Base-by-base conservation (phyloP, 2,113 vertebrate genomes). In the Chitala chitala region DNA sequence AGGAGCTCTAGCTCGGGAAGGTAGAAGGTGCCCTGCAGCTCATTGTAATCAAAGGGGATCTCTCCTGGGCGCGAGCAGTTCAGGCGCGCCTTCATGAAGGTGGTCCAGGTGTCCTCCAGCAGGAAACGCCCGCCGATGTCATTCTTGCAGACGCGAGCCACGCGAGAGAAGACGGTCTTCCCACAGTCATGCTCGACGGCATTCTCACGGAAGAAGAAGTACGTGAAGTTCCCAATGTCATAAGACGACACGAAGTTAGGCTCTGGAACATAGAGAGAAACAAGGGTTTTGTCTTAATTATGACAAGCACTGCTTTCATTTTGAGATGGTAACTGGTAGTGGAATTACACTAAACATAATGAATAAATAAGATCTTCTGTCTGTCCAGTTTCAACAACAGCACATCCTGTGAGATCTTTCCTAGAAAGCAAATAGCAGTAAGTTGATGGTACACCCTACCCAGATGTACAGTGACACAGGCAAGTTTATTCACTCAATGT, bases 161-260 rank as follows among this genome's bases (percentile, higher is more conserved):
- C 94, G 1, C 96, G 90, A 50, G 96, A 98, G 85, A 98, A 98
- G 65, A 98, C 93, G 0, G 93, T 95, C 73, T 95, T 92, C 29
- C 96, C 96, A 40, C 96, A 99, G 76, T 99, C 96, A 0, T 98
- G 95, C 79, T 99, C 96, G 82, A 98, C 94, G 0, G 96, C 95
- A 0, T 98, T 98, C 81, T 99, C 96, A 26, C 96, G 93, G 85
- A 99, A 99, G 82, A 98, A 98, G 86, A 98, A 98, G 85, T 98
- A 99, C 40, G 94, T 96, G 82, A 99, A 99, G 75, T 97, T 97
- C 44, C 93, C 94, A 3, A 98, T 98, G 76, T 97, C 96, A 0
- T 98, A 99, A 17, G 96, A 97, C 0, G 96, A 97, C 68, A 99
- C 96, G 36, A 99, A 98, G 90, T 98, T 98, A 20, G 96, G 96